phyloP scores from a whole-genome alignment of 1,140 invertebrate genomes.

The Heliconius himera region DNA sequence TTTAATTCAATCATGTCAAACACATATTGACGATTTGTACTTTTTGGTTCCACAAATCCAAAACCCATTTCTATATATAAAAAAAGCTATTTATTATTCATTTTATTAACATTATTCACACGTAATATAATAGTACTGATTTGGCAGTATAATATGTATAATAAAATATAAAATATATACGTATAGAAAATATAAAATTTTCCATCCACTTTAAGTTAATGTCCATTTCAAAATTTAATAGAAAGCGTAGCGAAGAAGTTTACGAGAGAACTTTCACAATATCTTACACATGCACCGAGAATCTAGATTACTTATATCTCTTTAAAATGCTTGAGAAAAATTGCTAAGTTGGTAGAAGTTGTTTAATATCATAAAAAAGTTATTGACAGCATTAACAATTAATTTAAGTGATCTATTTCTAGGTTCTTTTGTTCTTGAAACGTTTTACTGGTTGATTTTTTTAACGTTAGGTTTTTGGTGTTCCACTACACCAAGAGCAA shows the following conservation, averaged over 20 bases:
- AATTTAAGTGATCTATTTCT: constrained; percentile 5
- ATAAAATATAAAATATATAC: not conserved
- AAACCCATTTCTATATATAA: no score
- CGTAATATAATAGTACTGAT: not conserved
- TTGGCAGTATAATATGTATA: not conserved
- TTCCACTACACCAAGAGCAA: no score
- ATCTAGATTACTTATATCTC: constrained; percentile 28
- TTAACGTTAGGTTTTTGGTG: no score
- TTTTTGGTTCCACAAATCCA: no score
- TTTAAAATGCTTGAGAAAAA: constrained; percentile 33
- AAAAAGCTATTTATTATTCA: not conserved
- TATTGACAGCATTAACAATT: constrained; percentile 20
- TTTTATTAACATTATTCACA: no score
- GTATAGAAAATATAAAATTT: constrained; percentile 3
- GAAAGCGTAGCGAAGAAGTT: constrained; percentile 27
- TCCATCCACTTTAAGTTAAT: constrained; percentile 12
- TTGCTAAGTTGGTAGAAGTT: constrained; percentile 25
- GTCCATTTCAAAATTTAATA: constrained; percentile 30
- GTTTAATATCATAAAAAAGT: constrained; percentile 3
- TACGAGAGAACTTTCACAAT: constrained; percentile 34
- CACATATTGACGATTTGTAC: no score
- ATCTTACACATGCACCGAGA: constrained; percentile 37
- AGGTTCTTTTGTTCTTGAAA: not conserved
- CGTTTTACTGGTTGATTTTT: no score
- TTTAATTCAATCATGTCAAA: no score